A percentile compares a stretch with the other conserved stretches of the same genome.
phyloP scores from a whole-genome alignment of 2,797 vertebrate species.

The Loriculus beryllinus region DNA sequence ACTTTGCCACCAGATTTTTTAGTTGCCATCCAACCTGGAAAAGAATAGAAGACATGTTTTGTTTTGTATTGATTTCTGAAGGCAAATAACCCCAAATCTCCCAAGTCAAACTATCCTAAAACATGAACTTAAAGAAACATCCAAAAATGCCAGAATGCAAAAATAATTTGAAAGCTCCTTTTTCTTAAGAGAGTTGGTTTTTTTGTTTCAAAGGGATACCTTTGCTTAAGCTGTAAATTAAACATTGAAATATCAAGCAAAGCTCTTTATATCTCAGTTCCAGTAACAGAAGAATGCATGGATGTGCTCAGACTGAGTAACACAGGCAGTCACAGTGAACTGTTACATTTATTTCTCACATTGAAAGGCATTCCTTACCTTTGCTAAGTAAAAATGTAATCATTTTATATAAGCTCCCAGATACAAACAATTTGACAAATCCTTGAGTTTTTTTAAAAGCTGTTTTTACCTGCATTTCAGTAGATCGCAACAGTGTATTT shows the following conservation, averaged over 20 bases:
- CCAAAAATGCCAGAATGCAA: not conserved
- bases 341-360: not conserved
- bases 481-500: not conserved
- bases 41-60: not conserved
- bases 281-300: not conserved
- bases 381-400: not conserved
- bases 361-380: not conserved
- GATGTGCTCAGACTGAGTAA: not conserved
- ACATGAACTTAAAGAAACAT: not conserved
- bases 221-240: not conserved
- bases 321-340: not conserved
- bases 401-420: not conserved
- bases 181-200: too few species aligned
- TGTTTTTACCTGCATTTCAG: not conserved
- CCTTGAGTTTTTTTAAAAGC: not conserved
- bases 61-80: not conserved
- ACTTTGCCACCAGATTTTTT: slow-evolving; percentile 88
- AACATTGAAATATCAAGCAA: not conserved
- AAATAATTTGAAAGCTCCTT: not conserved
- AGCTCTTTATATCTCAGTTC: not conserved
- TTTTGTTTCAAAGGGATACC: not conserved
- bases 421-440: not conserved
- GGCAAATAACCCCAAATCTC: not conserved
- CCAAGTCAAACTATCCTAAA: not conserved
- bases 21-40: slow-evolving; percentile 94